Percentiles rank a stretch among this genome's conserved stretches.
phyloP scores from a whole-genome alignment of 2,797 vertebrate genomes.

The Diplodus sargus region DNA sequence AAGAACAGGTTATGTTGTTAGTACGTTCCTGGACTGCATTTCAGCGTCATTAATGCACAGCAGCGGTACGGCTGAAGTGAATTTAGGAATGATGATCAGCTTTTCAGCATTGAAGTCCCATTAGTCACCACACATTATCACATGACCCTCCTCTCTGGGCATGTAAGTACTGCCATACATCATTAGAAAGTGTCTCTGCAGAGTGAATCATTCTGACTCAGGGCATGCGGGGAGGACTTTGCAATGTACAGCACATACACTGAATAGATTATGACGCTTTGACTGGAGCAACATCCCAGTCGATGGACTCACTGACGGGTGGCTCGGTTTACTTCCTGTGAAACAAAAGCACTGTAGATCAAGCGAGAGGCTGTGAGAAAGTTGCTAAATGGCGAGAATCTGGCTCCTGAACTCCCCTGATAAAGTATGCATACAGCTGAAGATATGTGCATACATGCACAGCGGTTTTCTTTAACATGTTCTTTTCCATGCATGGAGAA shows the following conservation, averaged over 20 bases:
- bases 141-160: neutral
- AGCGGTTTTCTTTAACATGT: constrained; percentile 11
- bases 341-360: constrained; percentile 26
- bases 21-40: constrained; percentile 11
- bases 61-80: neutral
- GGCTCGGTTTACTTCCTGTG: constrained; percentile 22
- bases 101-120: neutral
- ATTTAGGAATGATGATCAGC: neutral
- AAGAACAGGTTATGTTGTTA: constrained; percentile 13
- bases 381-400: constrained; percentile 3
- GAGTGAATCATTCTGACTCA: constrained; percentile 26
- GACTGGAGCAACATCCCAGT: constrained; percentile 25
- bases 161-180: constrained; percentile 1
- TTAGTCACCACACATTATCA: constrained; percentile 6
- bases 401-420: neutral
- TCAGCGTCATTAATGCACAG: constrained; percentile 1
- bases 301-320: neutral
- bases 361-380: constrained; percentile 12
- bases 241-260: neutral
- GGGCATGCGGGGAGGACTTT: neutral
- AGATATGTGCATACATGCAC: neutral
- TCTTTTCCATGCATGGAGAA: constrained; percentile 15
- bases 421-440: neutral
- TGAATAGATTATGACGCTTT: constrained; percentile 33
- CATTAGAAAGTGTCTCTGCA: neutral